These are phyloP conservation scores for Numenius phaeopus DNA, from an alignment of 2,797 vertebrate genomes.

Conservation along the genomic window DNA sequence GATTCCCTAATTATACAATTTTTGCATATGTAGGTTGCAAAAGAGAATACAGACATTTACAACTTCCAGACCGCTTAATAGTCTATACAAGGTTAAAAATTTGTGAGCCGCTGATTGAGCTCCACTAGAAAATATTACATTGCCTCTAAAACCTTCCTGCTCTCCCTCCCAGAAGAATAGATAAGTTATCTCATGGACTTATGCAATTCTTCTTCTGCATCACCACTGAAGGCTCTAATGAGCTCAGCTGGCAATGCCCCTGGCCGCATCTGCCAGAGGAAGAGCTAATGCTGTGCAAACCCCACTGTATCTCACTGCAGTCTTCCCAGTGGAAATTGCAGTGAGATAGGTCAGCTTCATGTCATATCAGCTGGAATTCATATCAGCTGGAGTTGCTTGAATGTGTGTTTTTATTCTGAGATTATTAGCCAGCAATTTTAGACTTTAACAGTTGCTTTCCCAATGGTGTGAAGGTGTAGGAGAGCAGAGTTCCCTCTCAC, in stretches of 20 bases:
- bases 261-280: neutral
- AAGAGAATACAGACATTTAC: neutral
- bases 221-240: neutral
- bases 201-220: neutral
- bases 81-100: neutral
- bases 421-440: neutral
- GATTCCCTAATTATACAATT: neutral
- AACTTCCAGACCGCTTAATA: neutral
- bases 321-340: neutral
- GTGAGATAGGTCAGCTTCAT: neutral
- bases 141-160: neutral
- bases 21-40: neutral
- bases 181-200: conserved; percentile 27
- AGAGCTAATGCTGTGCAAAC: neutral
- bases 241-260: conserved; percentile 2
- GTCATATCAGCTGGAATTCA: neutral
- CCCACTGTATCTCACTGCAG: neutral
- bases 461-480: neutral
- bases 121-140: neutral
- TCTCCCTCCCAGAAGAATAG: neutral
- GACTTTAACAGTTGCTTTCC: neutral
- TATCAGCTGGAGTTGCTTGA: neutral
- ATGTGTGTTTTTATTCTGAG: neutral
- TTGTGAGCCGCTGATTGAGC: neutral
- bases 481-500: neutral